Percentiles rank a stretch among this genome's conserved stretches.
phyloP scores from a whole-genome alignment of 92 coral and sea anemone genomes.

The Bergia sp. region DNA sequence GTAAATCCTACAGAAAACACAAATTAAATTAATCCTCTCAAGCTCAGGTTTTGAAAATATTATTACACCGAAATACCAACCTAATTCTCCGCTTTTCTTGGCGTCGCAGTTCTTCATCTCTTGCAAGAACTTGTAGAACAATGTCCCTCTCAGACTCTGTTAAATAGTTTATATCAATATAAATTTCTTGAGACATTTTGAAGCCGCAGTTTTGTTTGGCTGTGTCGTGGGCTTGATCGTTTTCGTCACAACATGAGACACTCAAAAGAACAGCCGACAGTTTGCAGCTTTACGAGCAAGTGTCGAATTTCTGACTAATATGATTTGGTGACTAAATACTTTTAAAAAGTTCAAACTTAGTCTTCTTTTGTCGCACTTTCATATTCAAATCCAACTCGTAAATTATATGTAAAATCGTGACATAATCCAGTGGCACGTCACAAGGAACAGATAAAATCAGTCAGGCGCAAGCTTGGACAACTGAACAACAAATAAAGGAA shows the following conservation, averaged over 20 bases:
- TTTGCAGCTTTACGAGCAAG: not conserved
- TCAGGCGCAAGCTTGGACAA: slow-evolving; percentile 14
- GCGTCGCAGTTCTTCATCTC: slow-evolving; percentile 85
- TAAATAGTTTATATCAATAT: slow-evolving; percentile 87
- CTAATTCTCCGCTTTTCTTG: slow-evolving; percentile 87
- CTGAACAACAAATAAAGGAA: not conserved
- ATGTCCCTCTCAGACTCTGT: slow-evolving; percentile 92
- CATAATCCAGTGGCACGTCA: slow-evolving; percentile 6
- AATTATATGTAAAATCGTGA: slow-evolving; percentile 13
- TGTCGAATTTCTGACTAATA: not conserved
- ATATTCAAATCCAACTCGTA: slow-evolving; percentile 29
- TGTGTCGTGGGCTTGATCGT: slow-evolving; percentile 12
- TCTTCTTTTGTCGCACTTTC: slow-evolving; percentile 1
- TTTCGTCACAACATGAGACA: not conserved
- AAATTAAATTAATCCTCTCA: not conserved
- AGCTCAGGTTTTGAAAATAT: not conserved
- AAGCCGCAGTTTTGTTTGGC: slow-evolving; percentile 15
- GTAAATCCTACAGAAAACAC: not conserved
- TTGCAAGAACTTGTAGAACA: slow-evolving; percentile 81
- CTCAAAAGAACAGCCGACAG: slow-evolving; percentile 15
- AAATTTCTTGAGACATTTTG: slow-evolving; percentile 84
- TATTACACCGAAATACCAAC: slow-evolving; percentile 32
- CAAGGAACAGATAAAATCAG: not conserved
- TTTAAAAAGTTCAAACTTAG: not conserved
- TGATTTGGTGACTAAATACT: not conserved